Evolutionary conservation across 1,140 invertebrate species (phyloP), one percentile per base, ranked within the genome.

Genomic region (Lepidostoma basale): DNA sequence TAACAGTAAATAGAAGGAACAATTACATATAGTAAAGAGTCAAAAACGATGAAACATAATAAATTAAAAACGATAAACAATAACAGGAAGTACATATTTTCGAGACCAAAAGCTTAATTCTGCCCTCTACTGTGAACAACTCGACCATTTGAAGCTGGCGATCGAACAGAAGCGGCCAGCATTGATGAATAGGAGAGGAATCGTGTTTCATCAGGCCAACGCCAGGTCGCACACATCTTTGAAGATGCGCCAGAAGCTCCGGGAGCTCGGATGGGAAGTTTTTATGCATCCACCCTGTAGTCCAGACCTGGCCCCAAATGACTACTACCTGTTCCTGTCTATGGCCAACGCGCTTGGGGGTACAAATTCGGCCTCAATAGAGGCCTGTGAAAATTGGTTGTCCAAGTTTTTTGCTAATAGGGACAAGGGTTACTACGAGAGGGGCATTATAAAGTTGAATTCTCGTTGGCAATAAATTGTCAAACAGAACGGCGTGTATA

Each of bases 221-320:
- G 42, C 42, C 42, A 45, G 42, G 42, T 18, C 42, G 42, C 42
- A 45, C 42, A 45, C 42, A 45, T 45, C 42, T 45, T 45, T 45
- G 42, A 45, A 16, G 42, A 45, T 18, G 42, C 42, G 42, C 42
- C 42, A 45, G 42, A 45, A 45, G 42, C 42, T 45, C 42, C 42
- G 42, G 42, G n/a, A n/a, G n/a, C 2, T 45, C 42, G 42, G 42
- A 45, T 45, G 42, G 2, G 42, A 45, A 45, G 42, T 45, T 45
- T 18, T 45, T 45, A 45, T 45, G 42, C 42, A 45, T 45, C 42
- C 42, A 45, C 42, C 18, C 14, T 45, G 20, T 45, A 45, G 42
- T 45, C 42, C 42, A 18, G 42, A 45, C 18, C 14, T 45, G 42
- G 42, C 3, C n/a, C 42, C 42, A 45, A 45, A 18, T 45, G 42